phyloP scores from a whole-genome alignment of 2,888 invertebrate genomes.

The Empis livida region DNA sequence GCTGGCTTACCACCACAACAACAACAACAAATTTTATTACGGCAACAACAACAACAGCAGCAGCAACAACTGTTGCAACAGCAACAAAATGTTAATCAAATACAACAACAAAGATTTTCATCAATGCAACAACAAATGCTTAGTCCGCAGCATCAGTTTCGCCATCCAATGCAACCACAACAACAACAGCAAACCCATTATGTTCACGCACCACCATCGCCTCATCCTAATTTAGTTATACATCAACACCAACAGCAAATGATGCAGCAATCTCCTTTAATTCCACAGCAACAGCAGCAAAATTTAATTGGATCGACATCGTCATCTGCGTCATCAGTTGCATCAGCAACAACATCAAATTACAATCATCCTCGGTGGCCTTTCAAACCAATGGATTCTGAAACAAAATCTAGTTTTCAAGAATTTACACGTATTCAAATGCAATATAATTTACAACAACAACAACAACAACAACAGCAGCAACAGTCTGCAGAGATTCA shows the following conservation, averaged over 20 bases:
- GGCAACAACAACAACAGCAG: slow-evolving; percentile 19
- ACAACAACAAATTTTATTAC: slow-evolving; percentile 10
- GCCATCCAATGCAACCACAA: slow-evolving; percentile 18
- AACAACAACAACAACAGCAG: slow-evolving; percentile 35
- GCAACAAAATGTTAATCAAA: slow-evolving; percentile 15
- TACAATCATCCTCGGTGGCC: slow-evolving; percentile 33
- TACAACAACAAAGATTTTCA: slow-evolving; percentile 14
- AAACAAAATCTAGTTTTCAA: slow-evolving; percentile 48
- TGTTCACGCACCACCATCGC: slow-evolving; percentile 7
- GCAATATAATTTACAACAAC: slow-evolving; percentile 48
- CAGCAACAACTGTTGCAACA: slow-evolving; percentile 21
- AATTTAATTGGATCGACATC: slow-evolving; percentile 11
- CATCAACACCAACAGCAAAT: slow-evolving; percentile 22
- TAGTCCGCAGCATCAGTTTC: slow-evolving; percentile 13
- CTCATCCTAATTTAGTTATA: slow-evolving; percentile 17
- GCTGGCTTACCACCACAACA: slow-evolving; percentile 6
- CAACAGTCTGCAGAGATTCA: slow-evolving; percentile 17
- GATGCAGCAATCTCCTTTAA: slow-evolving; percentile 15
- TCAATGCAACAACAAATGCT: slow-evolving; percentile 14
- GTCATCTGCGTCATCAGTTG: slow-evolving; percentile 15
- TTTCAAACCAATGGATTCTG: slow-evolving; percentile 45
- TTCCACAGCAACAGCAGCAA: slow-evolving; percentile 10
- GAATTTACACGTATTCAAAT: slow-evolving; percentile 51
- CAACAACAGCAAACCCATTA: slow-evolving; percentile 15
- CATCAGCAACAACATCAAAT: slow-evolving; percentile 12